Evolutionary conservation across 2,888 invertebrate species (phyloP), one percentile per base, ranked within the genome.

Genomic region (Patella depressa): DNA sequence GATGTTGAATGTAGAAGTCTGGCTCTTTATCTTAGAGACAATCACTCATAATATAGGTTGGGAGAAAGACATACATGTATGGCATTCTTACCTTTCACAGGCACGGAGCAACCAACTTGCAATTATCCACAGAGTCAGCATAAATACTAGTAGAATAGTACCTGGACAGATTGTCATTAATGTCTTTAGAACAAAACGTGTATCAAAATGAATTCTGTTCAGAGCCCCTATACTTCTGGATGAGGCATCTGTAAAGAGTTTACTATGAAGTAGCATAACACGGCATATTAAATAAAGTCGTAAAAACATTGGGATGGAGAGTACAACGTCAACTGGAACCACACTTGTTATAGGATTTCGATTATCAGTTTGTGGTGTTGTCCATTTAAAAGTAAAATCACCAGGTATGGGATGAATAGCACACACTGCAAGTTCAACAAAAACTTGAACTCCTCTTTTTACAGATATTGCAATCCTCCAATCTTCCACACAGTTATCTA

Each of bases 401-500:
- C 98, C 98, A 75, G 99, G 99, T 89, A 99, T 96, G 79, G 99
- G 99, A 93, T 99, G 99, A 88, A 99, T 95, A 89, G 98, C 97
- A 93, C 99, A 99, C 91, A 99, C 97, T 87, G 95, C 93, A 88
- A 99, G 94, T 85, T 92, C 92, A 74, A 90, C 79, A 19, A 86
- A 75, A 74, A 91, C 85, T 84, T 92, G 92, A 54, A 91, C 94
- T 93, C 98, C 96, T 92, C 99, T 94, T 93, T 98, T 97, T 96
- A 97, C 97, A 87, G 98, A 99, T 96, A 99, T 98, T 90, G 99
- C 99, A 93, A 99, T 99, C 92, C 99, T 95, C 99, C 99, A 99
- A 94, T 99, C 99, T 93, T 99, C 99, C 85, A 99, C 98, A 93
- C 98, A 98, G 94, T 99, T 99, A 94, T 99, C 99, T 93, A 99